Evolutionary conservation across 2,113 vertebrate genomes (phyloP).

Genomic region (Leptosomus discolor): DNA sequence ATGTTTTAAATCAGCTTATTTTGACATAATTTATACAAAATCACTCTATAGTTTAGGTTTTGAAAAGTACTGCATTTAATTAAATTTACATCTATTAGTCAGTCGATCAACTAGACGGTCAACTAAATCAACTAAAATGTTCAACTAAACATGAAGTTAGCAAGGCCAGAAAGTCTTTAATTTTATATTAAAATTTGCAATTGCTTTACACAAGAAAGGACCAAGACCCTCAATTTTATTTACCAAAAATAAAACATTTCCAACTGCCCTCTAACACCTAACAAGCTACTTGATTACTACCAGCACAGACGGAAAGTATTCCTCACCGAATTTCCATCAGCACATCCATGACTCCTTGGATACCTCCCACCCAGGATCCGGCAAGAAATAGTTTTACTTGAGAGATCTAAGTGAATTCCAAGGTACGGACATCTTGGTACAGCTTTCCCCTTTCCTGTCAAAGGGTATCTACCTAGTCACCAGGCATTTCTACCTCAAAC

Average conservation of each 20-base stretch:
- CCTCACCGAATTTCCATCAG: background rate
- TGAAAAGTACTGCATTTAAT: conserved; percentile 12
- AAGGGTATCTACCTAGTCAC: background rate
- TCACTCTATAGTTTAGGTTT: background rate
- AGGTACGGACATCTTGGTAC: background rate
- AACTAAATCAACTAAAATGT: conserved; percentile 40
- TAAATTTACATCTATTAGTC: conserved; percentile 29
- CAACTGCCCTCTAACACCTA: background rate
- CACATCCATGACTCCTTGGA: background rate
- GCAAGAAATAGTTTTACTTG: background rate
- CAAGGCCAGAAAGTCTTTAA: background rate
- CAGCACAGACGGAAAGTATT: background rate
- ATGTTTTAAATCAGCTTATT: conserved; percentile 45
- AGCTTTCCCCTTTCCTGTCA: background rate
- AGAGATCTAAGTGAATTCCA: background rate
- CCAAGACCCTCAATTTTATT: background rate
- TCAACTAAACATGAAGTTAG: background rate
- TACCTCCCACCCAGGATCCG: background rate
- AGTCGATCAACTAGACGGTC: conserved; percentile 27
- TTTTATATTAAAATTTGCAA: conserved; percentile 33
- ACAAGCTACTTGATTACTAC: background rate
- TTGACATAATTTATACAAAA: conserved; percentile 30
- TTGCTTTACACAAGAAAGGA: background rate
- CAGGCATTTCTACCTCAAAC: background rate
- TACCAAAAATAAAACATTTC: conserved; percentile 11